A percentile compares a stretch with the other conserved stretches of the same genome.
Conservation (phyloP, 2,797 vertebrate species). For the Pyrocephalus nanus region DNA sequence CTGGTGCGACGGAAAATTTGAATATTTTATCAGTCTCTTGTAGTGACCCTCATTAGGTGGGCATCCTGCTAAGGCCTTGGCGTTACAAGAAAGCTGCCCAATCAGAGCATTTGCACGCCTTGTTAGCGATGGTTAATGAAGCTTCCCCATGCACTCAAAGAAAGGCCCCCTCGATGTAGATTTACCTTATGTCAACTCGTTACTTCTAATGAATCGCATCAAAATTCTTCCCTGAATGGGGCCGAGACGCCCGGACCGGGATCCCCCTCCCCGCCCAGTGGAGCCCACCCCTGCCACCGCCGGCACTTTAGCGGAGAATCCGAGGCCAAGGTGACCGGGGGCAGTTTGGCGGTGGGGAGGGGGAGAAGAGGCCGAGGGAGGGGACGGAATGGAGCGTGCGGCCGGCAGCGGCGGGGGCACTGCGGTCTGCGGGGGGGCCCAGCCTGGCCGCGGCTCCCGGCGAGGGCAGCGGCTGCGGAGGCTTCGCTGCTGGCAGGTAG, state of each 20-base stretch:
- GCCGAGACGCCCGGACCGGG: constrained; percentile 71
- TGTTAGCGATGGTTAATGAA: constrained; percentile 99
- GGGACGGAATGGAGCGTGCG: not conserved
- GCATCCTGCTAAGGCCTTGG: constrained; percentile 94
- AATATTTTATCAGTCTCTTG: constrained; percentile 81
- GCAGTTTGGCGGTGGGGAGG: constrained; percentile 8
- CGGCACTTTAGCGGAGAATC: constrained; percentile 30
- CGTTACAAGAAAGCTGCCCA: constrained; percentile 93
- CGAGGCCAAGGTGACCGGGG: constrained; percentile 9
- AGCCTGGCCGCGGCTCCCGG: not conserved
- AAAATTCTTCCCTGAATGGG: constrained; percentile 83
- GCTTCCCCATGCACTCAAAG: constrained; percentile 87
- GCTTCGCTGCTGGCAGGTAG: constrained; percentile 24
- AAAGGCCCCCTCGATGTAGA: constrained; percentile 91
- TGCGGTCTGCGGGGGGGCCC: not conserved
- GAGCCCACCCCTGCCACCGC: constrained; percentile 48
- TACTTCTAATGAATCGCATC: constrained; percentile 95
- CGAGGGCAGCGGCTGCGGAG: not conserved
- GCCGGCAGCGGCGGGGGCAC: not conserved
- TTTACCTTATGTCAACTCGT: constrained; percentile 99
- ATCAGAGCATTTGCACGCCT: constrained; percentile 98
- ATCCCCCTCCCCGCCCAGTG: constrained; percentile 21
- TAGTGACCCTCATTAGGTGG: constrained; percentile 94
- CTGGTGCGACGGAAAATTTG: constrained; percentile 77
- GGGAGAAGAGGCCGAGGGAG: constrained; percentile 16